A percentile compares a stretch with the other conserved stretches of the same genome.
phyloP scores from a whole-genome alignment of 1,140 invertebrate genomes.

The Himalopsyche phryganea region DNA sequence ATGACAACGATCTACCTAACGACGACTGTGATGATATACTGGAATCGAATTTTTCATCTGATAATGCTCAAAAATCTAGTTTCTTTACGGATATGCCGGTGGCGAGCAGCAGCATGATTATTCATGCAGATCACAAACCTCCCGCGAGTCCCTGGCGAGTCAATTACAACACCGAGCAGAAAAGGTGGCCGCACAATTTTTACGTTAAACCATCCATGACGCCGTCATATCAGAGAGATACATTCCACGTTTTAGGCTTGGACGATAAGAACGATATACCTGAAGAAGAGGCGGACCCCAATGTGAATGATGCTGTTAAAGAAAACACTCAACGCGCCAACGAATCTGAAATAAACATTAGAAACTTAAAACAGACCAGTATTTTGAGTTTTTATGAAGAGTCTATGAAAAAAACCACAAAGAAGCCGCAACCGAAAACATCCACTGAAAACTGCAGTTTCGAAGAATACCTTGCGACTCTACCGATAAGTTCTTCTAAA shows the following conservation, averaged over 20 bases:
- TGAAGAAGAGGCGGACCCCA: not conserved
- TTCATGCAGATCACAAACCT: slow-evolving; percentile 11
- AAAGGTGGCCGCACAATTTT: slow-evolving; percentile 30
- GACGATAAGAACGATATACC: slow-evolving; percentile 15
- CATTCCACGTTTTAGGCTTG: slow-evolving; percentile 25
- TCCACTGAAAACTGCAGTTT: slow-evolving; percentile 8
- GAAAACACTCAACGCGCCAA: not conserved
- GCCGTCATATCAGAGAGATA: slow-evolving; percentile 30
- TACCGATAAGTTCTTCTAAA: slow-evolving; percentile 8
- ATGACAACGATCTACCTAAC: not conserved
- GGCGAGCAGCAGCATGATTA: slow-evolving; percentile 21
- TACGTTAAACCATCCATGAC: slow-evolving; percentile 32
- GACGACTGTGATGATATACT: not conserved
- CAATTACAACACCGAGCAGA: slow-evolving; percentile 22
- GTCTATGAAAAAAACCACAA: slow-evolving; percentile 20
- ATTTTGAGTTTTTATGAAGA: slow-evolving; percentile 31
- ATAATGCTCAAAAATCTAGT: slow-evolving; percentile 4
- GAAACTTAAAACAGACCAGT: slow-evolving; percentile 24
- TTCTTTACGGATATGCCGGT: slow-evolving; percentile 15
- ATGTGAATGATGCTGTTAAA: not conserved
- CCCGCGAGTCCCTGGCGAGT: slow-evolving; percentile 29
- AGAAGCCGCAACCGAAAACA: slow-evolving; percentile 20
- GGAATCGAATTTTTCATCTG: not conserved
- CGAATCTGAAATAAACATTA: slow-evolving; percentile 5
- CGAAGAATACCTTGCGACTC: not conserved